Base-by-base conservation (phyloP, 2,888 invertebrate species). In the Eumacrocentrus americanus region DNA sequence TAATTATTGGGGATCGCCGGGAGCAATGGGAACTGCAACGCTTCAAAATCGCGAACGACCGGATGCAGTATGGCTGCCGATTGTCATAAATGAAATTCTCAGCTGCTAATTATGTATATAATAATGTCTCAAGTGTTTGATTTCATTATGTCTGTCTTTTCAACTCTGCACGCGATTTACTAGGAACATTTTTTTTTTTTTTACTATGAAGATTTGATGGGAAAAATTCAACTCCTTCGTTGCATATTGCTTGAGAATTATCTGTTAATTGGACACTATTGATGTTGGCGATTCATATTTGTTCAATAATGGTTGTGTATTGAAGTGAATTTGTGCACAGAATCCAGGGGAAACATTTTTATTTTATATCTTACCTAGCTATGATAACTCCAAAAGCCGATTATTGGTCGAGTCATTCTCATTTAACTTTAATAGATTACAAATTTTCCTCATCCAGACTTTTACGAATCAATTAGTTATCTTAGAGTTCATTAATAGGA, bases 21-120 rank as follows among this genome's bases (percentile, higher is more conserved):
- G 44, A 9, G 29, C 23, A 38, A n/a, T 38, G 23, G 42, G 18
- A 11, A 54, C 34, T 16, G 40, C n/a, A 54, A 44, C 29, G 54
- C 35, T 20, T 54, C 18, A 56, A 44, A 25, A 44, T 53, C 25
- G 22, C 50, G 46, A 58, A 46, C 34, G 68, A 74, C 76, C 76
- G 76, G 75, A 74, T 75, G 70, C 75, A 69, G 70, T 73, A 78
- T 78, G 78, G 78, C 78, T 71, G 78, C 70, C 73, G 67, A 65
- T 74, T 75, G 76, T 74, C 74, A 72, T 65, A 61, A 62, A 57
- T 64, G 58, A 44, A n/a, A 58, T 58, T 52, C 35, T 51, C 37
- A 12, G 12, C 22, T 22, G 4, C 12, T 14, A 51, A 37, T 35
- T 35, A 29, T 37, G 5, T 35, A 16, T 35, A 18, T 4, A 37